Base-by-base conservation (phyloP, 2,113 vertebrate species). In the Dolichotis patagonum region DNA sequence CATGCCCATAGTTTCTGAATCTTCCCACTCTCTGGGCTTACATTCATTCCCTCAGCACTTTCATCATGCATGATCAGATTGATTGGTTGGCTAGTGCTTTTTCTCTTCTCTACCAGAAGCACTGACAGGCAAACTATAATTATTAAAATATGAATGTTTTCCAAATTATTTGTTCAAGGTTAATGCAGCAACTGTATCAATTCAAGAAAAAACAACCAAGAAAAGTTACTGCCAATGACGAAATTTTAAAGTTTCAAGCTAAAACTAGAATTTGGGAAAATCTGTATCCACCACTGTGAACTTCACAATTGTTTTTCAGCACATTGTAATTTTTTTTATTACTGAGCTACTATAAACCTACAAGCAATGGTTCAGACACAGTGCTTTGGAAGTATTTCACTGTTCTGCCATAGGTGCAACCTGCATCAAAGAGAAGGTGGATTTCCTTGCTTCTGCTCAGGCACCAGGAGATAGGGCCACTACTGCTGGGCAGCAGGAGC, bases 401-500 rank as follows among this genome's bases (percentile, higher is more conserved):
- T 98, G 98, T 98, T 98, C 98, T 98, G 98, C n/a, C 97, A 97
- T 98, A 98, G 98, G 97, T 98, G 98, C 97, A 97, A 98, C 98
- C 96, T 98, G 98, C 98, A 81, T 98, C 98, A 98, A 89, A 98
- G 98, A 98, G 97, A 98, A 96, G 97, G 98, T 58, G 95, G 98
- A 98, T 96, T 96, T 97, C 98, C 97, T 98, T 98, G 96, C 98
- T 98, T 97, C 98, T 98, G 97, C 97, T 95, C 96, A 97, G 98
- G 98, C 97, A 96, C 98, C 97, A 97, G 98, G 96, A 97, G 96
- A 97, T 90, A 85, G 94, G 67, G 32, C 95, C 88, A 84, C 99
- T 99, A 99, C n/a, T 99, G 99, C 71, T 99, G 99, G 96, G 99
- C 99, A 4, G 99, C 99, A 0, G 99, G 99, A 12, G 99, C 98